Evolutionary conservation across 2,888 invertebrate species (phyloP).

Genomic region (Philonicus albiceps): DNA sequence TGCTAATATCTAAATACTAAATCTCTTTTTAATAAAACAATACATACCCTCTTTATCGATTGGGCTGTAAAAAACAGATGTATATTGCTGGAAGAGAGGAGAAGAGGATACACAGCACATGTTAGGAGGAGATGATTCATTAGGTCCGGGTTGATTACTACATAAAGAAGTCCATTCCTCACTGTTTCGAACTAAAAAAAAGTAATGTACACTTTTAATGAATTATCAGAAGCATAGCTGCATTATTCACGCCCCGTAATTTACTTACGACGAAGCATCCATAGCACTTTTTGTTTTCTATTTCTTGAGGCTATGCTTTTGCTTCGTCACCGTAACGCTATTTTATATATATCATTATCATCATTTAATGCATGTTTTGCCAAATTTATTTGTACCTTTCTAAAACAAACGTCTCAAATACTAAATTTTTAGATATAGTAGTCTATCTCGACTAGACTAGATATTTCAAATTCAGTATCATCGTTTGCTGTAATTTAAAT

Average conservation of each 20-base stretch:
- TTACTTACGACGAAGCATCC: too few relatives aligned
- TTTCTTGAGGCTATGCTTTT: too few relatives aligned
- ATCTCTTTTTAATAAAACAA: background rate
- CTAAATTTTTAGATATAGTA: too few relatives aligned
- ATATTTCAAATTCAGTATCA: too few relatives aligned
- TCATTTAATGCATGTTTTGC: too few relatives aligned
- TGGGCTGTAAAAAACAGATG: slow-evolving; percentile 47
- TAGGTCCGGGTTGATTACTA: slow-evolving; percentile 45
- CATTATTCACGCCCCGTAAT: background rate
- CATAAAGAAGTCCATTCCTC: slow-evolving; percentile 49
- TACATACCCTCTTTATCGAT: slow-evolving; percentile 45
- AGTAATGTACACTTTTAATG: background rate
- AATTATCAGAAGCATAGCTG: background rate
- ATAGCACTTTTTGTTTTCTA: too few relatives aligned
- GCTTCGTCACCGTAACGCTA: too few relatives aligned
- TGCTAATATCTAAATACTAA: background rate
- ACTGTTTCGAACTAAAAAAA: slow-evolving; percentile 10
- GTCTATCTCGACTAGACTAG: too few relatives aligned
- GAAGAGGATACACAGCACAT: slow-evolving; percentile 45
- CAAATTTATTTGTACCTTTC: too few relatives aligned
- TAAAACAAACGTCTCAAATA: too few relatives aligned
- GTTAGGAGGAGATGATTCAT: slow-evolving; percentile 46
- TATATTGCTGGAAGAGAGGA: slow-evolving; percentile 47
- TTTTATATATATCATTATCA: too few relatives aligned
- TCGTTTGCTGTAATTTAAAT: too few relatives aligned